phyloP scores from a whole-genome alignment of 1,140 invertebrate genomes.

The Lamellibrachia luymesi region DNA sequence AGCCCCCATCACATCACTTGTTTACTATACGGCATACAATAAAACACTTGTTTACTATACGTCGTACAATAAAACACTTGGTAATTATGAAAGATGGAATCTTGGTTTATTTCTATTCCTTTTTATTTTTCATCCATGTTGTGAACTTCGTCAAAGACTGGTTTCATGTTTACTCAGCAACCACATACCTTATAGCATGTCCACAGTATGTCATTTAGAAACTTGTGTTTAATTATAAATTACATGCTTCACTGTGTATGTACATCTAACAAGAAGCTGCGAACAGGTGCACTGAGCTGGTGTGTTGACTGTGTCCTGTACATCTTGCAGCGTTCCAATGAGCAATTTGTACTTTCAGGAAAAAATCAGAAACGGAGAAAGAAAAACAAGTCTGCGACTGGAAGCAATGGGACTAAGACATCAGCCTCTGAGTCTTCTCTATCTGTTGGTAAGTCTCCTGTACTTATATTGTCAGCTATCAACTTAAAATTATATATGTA shows the following conservation, averaged over 20 bases:
- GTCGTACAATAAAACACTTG: too few relatives aligned
- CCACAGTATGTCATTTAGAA: neutral
- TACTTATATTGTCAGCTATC: too few relatives aligned
- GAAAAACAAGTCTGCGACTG: neutral
- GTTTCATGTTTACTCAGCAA: neutral
- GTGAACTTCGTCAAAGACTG: neutral
- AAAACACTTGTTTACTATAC: too few relatives aligned
- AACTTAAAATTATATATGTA: too few relatives aligned
- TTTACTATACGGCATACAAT: too few relatives aligned
- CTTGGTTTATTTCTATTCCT: too few relatives aligned
- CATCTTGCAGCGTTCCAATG: neutral
- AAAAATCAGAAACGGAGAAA: neutral
- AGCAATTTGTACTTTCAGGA: neutral
- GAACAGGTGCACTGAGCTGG: neutral
- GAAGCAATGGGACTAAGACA: neutral
- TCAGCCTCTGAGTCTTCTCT: neutral
- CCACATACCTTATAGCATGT: neutral
- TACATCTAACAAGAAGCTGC: neutral
- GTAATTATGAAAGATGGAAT: too few relatives aligned
- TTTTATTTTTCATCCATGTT: too few relatives aligned
- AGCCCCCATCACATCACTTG: neutral
- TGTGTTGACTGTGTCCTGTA: neutral
- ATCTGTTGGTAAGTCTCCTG: neutral
- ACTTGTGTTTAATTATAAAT: neutral
- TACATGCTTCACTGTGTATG: neutral